Evolutionary conservation across 2,113 vertebrate species (phyloP), one percentile per base, ranked within the genome.

Genomic region (Salvelinus fontinalis): DNA sequence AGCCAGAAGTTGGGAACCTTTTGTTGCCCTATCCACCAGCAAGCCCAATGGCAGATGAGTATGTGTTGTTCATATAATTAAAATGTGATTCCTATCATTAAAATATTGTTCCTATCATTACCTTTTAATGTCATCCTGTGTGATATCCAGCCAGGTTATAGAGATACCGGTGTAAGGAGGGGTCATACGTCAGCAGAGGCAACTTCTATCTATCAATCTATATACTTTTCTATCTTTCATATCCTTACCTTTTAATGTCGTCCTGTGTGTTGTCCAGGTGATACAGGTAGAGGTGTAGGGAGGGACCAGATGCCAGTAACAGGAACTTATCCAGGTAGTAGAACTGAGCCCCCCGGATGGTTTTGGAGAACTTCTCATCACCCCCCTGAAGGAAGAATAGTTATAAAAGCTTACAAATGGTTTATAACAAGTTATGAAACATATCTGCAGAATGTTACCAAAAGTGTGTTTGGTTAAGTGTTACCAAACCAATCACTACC

Each of bases 301-400:
- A 94, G 2, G 92, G 86, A 44, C 39, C 39, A 44, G 39, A 44
- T 44, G 39, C 39, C 39, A 44, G 79, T 95, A 44, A 44, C 49
- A 98, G 76, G 85, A 97, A 97, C 11, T 90, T 76, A 73, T 98
- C 95, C 1, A 97, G 80, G 77, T 95, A 96, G 87, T 96, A 97
- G 88, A 98, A 97, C 90, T 96, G 97, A 7, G 94, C 94, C 16
- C 85, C 87, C 12, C 67, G 78, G 26, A 94, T 78, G 5, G 92
- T 81, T 84, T 88, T 94, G 39, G 82, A 81, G 79, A 96, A 94
- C n/a, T 75, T 79, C 0, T 90, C 91, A 78, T 83, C 16, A 18
- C 51, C 84, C n/a, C 86, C 92, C 96, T 98, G 77, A 69, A 88
- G 88, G n/a, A 66, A 0, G 81, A 18, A 65, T 29, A 14, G 4